phyloP scores from a whole-genome alignment of 2,113 vertebrate species.

The Callionymus lyra region DNA sequence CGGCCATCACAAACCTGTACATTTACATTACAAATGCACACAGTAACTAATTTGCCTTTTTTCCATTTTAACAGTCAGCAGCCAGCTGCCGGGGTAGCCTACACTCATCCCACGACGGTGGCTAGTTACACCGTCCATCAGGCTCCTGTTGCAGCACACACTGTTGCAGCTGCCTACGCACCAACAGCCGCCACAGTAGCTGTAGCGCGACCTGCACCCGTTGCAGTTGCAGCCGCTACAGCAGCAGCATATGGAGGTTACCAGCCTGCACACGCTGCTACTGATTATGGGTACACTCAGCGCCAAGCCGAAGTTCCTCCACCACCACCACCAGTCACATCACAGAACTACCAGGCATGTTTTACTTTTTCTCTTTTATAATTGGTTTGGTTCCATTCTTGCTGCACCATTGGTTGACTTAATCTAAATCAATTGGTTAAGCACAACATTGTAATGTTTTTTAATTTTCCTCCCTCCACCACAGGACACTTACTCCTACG shows the following conservation, averaged over 20 bases:
- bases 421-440: too few species aligned
- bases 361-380: too few species aligned
- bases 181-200: constrained; percentile 85
- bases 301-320: constrained; percentile 92
- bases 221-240: constrained; percentile 85
- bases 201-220: constrained; percentile 84
- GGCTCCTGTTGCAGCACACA: constrained; percentile 90
- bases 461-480: too few species aligned
- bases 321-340: constrained; percentile 91
- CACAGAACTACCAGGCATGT: constrained; percentile 93
- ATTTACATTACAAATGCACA: too few species aligned
- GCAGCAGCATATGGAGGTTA: constrained; percentile 91
- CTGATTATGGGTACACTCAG: constrained; percentile 90
- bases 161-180: constrained; percentile 89
- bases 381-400: too few species aligned
- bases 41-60: not conserved
- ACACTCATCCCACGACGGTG: constrained; percentile 96
- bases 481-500: constrained; percentile 93
- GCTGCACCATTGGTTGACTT: too few species aligned
- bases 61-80: constrained; percentile 67
- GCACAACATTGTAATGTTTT: too few species aligned
- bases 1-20: too few species aligned
- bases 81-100: constrained; percentile 89
- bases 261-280: constrained; percentile 82
- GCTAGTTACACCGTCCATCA: constrained; percentile 98